Base-by-base conservation (phyloP, 2,888 invertebrate species). In the Cataglyphis cursor region DNA sequence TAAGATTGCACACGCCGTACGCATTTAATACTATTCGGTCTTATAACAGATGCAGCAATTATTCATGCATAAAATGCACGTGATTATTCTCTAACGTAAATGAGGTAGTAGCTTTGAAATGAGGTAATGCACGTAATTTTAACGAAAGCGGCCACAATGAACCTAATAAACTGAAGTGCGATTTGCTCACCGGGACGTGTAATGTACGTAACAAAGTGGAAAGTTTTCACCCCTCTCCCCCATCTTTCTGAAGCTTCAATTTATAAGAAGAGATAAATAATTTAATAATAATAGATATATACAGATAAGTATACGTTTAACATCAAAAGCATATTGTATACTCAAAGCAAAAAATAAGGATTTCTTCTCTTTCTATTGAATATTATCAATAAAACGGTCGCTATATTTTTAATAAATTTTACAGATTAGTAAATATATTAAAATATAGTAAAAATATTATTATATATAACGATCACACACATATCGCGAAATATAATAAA, bases 161-260 rank as follows among this genome's bases (percentile, higher is more conserved):
- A 76, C 75, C 66, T 76, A 66, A 76, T 76, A 76, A 76, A 76
- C 28, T 66, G 66, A 76, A 68, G 76, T 76, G 68, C 76, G 76
- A 76, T 76, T 76, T 76, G 41, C 28, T 76, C 76, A 68, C 15
- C 68, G 38, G 28, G 15, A 66, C 41, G 76, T 41, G n/a, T 76
- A 68, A 76, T 68, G 41, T n/a, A 21, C n/a, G 38, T 28, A 66
- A 68, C 68, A 28, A 76, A 68, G 68, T 68, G 76, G 28, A 76
- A 76, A 54, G 76, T 54, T 66, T 68, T 54, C 28, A 65, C 6
- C 31, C 31, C 31, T 5, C 6, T 6, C 6, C 35, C 35, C 38
- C 54, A 54, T 24, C 65, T 75, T 41, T 57, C 28, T 41, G n/a
- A 76, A 66, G 38, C 51, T 76, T 66, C 9, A 66, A 76, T 76